Evolutionary conservation across 1,140 invertebrate genomes (phyloP), one percentile per base, ranked within the genome.

Genomic region (Caenorhabditis tropicalis): DNA sequence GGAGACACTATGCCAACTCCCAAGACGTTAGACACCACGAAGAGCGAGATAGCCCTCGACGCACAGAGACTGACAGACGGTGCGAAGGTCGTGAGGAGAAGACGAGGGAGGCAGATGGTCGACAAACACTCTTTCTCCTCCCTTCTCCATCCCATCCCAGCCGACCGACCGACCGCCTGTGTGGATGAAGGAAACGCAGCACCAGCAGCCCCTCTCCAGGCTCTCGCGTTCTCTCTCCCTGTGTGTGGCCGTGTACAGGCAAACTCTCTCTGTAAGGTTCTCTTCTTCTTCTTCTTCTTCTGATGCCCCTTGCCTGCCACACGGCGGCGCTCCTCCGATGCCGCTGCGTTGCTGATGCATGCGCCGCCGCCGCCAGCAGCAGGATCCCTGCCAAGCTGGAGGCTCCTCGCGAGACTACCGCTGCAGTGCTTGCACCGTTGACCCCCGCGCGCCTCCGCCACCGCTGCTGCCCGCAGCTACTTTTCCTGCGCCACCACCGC

Each of bases 241-340:
- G 65, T 46, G 36, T 74, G 65, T 74, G 65, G 39, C 33, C 43
- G 65, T 74, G 65, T 74, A 74, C 65, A 74, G 65, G 65, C 65
- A 74, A 31, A 39, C 19, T 19, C 15, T 19, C 9, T 12, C 56
- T 58, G 56, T 21, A 31, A 65, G 58, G 58, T 65, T 36, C 58
- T 56, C 53, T n/a, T n/a, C 49, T 21, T 12, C 49, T 12, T 16
- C 16, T n/a, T 51, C 49, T 51, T n/a, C 49, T 51, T n/a, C 49
- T 46, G 43, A n/a, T n/a, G 49, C 49, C 49, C 7, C 19, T 21
- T n/a, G 53, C 53, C 19, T 10, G 21, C 53, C 15, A 10, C 21
- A 2, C 29, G 53, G 21, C 21, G 7, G 7, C 53, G 24, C 16
- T 31, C 6, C 65, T 5, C 36, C 1, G 15, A 21, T 43, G 19